Percentiles rank a stretch among this genome's conserved stretches.
Conservation (phyloP, 2,888 invertebrate genomes). For the Ophraella communa region DNA sequence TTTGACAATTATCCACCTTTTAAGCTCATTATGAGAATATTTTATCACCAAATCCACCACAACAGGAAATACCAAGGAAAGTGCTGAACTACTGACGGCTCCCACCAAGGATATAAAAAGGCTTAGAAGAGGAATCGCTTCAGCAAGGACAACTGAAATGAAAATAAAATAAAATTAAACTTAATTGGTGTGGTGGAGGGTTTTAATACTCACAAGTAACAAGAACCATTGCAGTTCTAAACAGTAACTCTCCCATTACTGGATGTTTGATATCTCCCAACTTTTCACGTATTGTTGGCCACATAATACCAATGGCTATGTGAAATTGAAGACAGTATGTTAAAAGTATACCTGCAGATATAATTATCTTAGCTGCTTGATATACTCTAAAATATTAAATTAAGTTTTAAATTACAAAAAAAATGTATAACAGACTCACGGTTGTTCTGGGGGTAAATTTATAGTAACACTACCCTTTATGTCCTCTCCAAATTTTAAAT, state of each 20-base stretch:
- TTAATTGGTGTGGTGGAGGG: too few relatives aligned
- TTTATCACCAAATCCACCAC: constrained; percentile 79
- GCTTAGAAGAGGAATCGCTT: constrained; percentile 83
- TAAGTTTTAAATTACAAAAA: constrained; percentile 7
- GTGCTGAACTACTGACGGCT: constrained; percentile 84
- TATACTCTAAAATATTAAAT: constrained; percentile 70
- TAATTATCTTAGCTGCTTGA: constrained; percentile 81
- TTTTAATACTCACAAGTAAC: constrained; percentile 79
- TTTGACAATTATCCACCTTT: constrained; percentile 63
- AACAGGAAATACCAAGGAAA: constrained; percentile 89
- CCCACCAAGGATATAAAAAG: constrained; percentile 92
- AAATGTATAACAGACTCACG: too few relatives aligned
- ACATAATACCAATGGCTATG: constrained; percentile 89
- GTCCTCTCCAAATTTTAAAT: constrained; percentile 83
- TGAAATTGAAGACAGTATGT: constrained; percentile 95
- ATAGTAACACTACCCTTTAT: constrained; percentile 87
- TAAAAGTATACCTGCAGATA: constrained; percentile 84
- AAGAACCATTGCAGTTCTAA: constrained; percentile 75
- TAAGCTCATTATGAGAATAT: constrained; percentile 66
- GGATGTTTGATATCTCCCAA: constrained; percentile 67
- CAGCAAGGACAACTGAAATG: constrained; percentile 79
- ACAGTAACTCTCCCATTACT: constrained; percentile 70
- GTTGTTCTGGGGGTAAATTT: constrained; percentile 72
- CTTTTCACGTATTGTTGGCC: constrained; percentile 71
- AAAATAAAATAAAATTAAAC: constrained; percentile 23